Percentiles rank a stretch among this genome's conserved stretches.
Conservation (phyloP, 2,888 invertebrate species). For the Ophion obscuratus region DNA sequence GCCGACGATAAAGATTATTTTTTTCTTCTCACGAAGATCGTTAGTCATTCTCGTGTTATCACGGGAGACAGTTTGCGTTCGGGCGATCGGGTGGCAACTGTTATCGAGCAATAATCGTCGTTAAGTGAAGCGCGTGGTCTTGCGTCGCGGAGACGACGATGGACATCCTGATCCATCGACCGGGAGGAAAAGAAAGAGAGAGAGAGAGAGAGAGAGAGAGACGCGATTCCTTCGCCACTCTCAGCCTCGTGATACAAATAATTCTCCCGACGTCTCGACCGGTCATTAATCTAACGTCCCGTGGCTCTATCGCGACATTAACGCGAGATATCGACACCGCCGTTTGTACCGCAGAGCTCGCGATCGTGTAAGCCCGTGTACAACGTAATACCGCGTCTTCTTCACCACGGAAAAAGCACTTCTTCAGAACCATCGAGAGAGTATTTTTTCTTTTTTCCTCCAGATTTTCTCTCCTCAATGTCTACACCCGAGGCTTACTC, state of each 20-base stretch:
- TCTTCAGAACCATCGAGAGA: conserved; percentile 27
- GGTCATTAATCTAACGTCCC: conserved; percentile 76
- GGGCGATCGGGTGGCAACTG: conserved; percentile 59
- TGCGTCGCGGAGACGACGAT: conserved; percentile 57
- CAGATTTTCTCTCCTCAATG: conserved; percentile 23
- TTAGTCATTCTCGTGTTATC: conserved; percentile 51
- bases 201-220: conserved; percentile 11
- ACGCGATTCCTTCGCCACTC: conserved; percentile 31
- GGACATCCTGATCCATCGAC: conserved; percentile 21
- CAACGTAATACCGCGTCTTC: conserved; percentile 16
- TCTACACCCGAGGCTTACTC: conserved; percentile 34
- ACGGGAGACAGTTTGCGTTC: conserved; percentile 46
- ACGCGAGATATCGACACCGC: conserved; percentile 71
- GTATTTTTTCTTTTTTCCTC: conserved; percentile 28
- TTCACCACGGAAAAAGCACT: conserved; percentile 43
- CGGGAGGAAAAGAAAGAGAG: no score
- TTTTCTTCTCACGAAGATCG: conserved; percentile 42
- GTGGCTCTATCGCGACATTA: conserved; percentile 74
- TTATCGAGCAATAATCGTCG: conserved; percentile 67
- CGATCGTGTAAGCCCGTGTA: conserved; percentile 15
- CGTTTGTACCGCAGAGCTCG: background rate
- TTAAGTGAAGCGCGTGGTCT: conserved; percentile 46
- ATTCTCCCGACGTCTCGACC: conserved; percentile 59
- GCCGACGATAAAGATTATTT: conserved; percentile 28
- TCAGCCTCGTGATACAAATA: conserved; percentile 64